phyloP scores from a whole-genome alignment of 37 sponge, comb jelly and placozoan species.

The Spongia lamella region DNA sequence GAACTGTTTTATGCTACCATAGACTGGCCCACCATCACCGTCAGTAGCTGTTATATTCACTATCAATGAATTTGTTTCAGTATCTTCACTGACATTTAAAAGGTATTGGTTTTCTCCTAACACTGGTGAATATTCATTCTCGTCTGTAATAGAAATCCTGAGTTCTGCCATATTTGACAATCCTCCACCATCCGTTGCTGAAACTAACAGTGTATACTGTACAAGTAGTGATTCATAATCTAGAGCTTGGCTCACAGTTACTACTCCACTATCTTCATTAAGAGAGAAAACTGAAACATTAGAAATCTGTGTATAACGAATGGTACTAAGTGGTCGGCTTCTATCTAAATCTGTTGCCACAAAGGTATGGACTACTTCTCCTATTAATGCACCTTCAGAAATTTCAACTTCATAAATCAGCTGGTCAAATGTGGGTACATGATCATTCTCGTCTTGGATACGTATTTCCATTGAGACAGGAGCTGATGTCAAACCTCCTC shows the following conservation, averaged over 20 bases:
- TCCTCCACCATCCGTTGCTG: constrained; percentile 52
- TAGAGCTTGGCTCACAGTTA: constrained; percentile 29
- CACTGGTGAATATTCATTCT: constrained; percentile 60
- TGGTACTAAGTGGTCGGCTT: constrained; percentile 8
- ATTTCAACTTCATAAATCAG: constrained; percentile 11
- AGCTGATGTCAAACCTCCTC: constrained; percentile 13
- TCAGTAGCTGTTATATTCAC: constrained; percentile 32
- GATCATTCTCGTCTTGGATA: constrained; percentile 50
- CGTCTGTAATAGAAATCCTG: constrained; percentile 43
- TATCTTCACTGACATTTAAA: constrained; percentile 37
- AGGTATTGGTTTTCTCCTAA: constrained; percentile 21
- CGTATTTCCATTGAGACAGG: constrained; percentile 29
- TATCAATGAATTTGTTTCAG: constrained; percentile 2
- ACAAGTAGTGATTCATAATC: constrained; percentile 54
- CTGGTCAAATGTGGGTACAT: constrained; percentile 37
- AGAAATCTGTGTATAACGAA: not conserved
- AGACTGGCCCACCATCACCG: constrained; percentile 34
- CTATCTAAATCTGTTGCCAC: constrained; percentile 44
- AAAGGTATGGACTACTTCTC: constrained; percentile 12
- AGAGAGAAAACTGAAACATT: too few relatives aligned
- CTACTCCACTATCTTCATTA: constrained; percentile 19
- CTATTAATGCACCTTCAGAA: constrained; percentile 17
- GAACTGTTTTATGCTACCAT: not conserved
- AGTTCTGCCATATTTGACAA: constrained; percentile 27
- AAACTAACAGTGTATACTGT: constrained; percentile 11